Conservation (phyloP, 2,113 vertebrate species). For the Morone chrysops region DNA sequence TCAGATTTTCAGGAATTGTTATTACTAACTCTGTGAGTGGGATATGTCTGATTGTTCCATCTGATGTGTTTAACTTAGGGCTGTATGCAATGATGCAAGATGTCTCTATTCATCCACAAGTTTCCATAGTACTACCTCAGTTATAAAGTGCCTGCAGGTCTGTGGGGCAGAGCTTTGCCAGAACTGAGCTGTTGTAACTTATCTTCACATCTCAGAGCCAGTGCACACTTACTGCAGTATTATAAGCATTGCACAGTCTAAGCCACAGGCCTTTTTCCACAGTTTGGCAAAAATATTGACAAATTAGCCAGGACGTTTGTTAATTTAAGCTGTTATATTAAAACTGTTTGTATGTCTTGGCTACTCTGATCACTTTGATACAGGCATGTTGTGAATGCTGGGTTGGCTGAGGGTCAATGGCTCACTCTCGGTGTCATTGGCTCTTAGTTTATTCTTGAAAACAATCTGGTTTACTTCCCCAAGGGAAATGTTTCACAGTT, state of each 20-base stretch:
- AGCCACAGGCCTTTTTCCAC: not conserved
- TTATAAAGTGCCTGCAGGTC: slow-evolving; percentile 2
- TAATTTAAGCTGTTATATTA: slow-evolving; percentile 7
- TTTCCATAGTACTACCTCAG: slow-evolving; percentile 45
- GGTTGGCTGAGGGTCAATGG: slow-evolving; percentile 41
- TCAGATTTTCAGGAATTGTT: slow-evolving; percentile 4
- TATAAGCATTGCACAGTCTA: not conserved
- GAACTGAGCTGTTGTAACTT: slow-evolving; percentile 2
- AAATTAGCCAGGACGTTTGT: slow-evolving; percentile 6
- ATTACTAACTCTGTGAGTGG: slow-evolving; percentile 35
- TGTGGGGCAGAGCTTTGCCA: slow-evolving; percentile 1
- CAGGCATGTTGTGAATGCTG: slow-evolving; percentile 43
- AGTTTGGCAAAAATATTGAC: slow-evolving; percentile 15
- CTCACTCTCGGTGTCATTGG: slow-evolving; percentile 10
- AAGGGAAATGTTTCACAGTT: slow-evolving; percentile 26
- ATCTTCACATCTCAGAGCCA: not conserved
- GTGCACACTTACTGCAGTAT: not conserved
- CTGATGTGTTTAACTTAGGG: slow-evolving; percentile 4
- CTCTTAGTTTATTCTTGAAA: slow-evolving; percentile 40
- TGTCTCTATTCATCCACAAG: slow-evolving; percentile 24
- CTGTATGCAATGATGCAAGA: slow-evolving; percentile 37
- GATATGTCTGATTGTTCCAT: slow-evolving; percentile 3
- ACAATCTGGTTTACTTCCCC: slow-evolving; percentile 25
- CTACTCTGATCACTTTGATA: slow-evolving; percentile 13
- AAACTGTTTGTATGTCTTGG: slow-evolving; percentile 21